Percentiles rank a stretch among this genome's conserved stretches.
Conservation (phyloP, 2,888 invertebrate species). For the Ophion costatus region DNA sequence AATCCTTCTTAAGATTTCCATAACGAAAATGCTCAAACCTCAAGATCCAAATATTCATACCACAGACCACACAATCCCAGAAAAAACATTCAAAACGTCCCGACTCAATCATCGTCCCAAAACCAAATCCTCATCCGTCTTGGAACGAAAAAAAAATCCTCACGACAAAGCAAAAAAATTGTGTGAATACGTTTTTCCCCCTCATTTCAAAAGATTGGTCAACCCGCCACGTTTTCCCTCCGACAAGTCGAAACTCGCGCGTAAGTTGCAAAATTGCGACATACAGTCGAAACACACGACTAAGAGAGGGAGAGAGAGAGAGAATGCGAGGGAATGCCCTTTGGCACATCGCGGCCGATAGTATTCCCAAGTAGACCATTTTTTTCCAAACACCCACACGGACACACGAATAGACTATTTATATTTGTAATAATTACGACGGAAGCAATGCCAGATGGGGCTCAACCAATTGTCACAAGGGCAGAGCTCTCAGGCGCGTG, state of each 20-base stretch:
- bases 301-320: background rate
- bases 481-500: conserved; percentile 47
- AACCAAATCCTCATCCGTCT: background rate
- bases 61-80: background rate
- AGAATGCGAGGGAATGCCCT: background rate
- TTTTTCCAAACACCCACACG: background rate
- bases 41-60: background rate
- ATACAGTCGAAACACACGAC: background rate
- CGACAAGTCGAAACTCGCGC: background rate
- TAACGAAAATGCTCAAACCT: background rate
- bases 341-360: background rate
- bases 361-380: background rate
- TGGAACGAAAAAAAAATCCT: background rate
- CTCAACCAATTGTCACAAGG: conserved; percentile 42
- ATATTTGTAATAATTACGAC: conserved; percentile 17
- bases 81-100: background rate
- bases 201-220: background rate
- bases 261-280: conserved; percentile 1
- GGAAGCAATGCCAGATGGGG: conserved; percentile 53
- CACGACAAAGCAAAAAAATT: background rate
- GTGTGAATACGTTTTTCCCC: background rate
- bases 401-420: background rate
- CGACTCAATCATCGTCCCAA: background rate
- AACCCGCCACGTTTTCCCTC: background rate
- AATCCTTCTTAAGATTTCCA: too few relatives aligned